Base-by-base conservation (phyloP, 1,140 invertebrate species). In the Drosophila setifemur region DNA sequence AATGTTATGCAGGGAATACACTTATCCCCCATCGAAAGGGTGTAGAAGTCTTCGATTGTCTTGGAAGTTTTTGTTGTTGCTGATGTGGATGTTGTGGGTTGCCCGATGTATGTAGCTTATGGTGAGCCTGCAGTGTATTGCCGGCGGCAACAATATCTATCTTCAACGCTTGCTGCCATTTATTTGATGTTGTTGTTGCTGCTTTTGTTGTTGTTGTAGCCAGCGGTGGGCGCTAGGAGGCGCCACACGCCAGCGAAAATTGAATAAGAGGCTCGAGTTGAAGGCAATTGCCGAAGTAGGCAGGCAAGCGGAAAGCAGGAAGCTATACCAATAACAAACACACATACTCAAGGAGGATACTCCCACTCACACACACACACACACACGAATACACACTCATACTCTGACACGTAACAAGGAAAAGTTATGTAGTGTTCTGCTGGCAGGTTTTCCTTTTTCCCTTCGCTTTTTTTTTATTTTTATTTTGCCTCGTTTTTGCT, bases 381-480 rank as follows among this genome's bases (percentile, higher is more conserved):
- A 43, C 42, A 44, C 18, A 50, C 26, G n/a, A 16, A 25, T 4
- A 43, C 47, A 55, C 55, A 44, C 14, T 40, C 19, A 45, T 5
- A 37, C 42, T 31, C 21, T 18, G 16, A 9, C 43, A 57, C 29
- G 50, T 33, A 53, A 75, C 57, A 66, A 52, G 52, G 29, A 68
- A 85, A 83, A 83, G 79, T 83, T 83, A 83, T 83, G 74, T 85
- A 83, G 79, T 83, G 75, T 83, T 79, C 78, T 81, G 66, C 52
- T 37, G 33, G 73, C 57, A 64, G 53, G 61, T 82, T 82, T 79
- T 85, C 53, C 53, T 40, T 45, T 77, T 54, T 23, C 42, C 48
- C n/a, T n/a, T 14, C 55, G 61, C 60, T 58, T 19, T 63, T 55
- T 8, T 9, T n/a, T 50, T 54, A 8, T 40, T 71, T 42, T 31